Evolutionary conservation across 1,140 invertebrate genomes (phyloP), one percentile per base, ranked within the genome.

Genomic region (Achroia grisella): DNA sequence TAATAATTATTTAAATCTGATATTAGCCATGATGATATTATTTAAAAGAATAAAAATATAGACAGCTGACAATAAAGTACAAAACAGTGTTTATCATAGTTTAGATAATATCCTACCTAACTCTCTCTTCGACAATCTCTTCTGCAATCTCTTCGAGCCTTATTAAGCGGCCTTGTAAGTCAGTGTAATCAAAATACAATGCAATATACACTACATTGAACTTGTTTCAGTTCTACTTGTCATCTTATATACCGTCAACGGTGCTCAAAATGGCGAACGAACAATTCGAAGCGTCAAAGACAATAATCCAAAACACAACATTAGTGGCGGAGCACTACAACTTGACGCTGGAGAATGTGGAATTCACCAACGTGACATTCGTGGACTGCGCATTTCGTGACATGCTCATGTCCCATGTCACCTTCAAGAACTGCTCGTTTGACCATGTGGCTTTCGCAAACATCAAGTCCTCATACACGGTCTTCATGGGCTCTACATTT

Each of bases 371-470:
- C 29, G 73, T 76, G 0, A 74, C 71, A 0, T 88, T 88, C 44
- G 39, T 44, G 0, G 74, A 83, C 17, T 86, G 85, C 50, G 74
- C 70, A 0, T 87, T 87, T 40, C 53, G 70, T 5, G 81, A 88
- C 50, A 69, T 87, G 48, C 61, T 86, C 30, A 64, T 88, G 50
- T 86, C 79, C 1, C 87, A 87, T 39, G 86, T 87, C 4, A 52
- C 62, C 8, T 88, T 88, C 48, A 51, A 55, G 11, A 86, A 85
- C 53, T 88, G 86, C 44, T 62, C 74, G 0, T 87, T 88, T 39
- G 48, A 64, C 1, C 69, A 79, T 23, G 79, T 86, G 0, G 71
- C 76, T 9, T 83, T 88, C 43, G 64, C 73, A 0, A 87, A 83
- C 30, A 73, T 88, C 6, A 85, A 84, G 55, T 83, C 80, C 0